Percentiles rank a stretch among this genome's conserved stretches.
Conservation (phyloP, 2,888 invertebrate species). For the Strigamia transsilvanica region DNA sequence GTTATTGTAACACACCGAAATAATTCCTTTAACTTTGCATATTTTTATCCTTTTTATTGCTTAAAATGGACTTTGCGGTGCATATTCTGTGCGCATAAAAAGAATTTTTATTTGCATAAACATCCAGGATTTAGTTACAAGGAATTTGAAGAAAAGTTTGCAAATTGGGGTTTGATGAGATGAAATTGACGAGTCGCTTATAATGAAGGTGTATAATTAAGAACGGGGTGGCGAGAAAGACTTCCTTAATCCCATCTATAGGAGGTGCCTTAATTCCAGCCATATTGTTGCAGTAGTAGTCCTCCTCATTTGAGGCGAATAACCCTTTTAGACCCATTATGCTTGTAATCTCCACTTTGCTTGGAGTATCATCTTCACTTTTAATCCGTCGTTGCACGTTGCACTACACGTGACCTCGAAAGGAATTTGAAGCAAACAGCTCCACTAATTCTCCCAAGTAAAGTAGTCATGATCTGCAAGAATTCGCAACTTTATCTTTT, state of each 20-base stretch:
- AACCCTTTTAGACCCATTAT: conserved; percentile 14
- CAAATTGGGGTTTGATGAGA: not conserved
- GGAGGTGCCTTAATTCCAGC: too few relatives aligned
- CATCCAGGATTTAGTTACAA: too few relatives aligned
- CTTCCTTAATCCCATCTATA: not conserved
- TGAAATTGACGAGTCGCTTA: conserved; percentile 1
- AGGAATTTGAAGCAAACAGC: not conserved
- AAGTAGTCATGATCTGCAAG: too few relatives aligned
- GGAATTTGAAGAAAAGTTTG: not conserved
- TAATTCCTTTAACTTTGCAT: too few relatives aligned
- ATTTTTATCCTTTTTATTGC: too few relatives aligned
- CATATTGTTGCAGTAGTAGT: not conserved
- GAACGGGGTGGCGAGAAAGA: not conserved
- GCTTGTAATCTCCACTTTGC: not conserved
- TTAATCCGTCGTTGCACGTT: conserved; percentile 8
- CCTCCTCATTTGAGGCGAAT: not conserved
- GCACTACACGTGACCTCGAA: not conserved
- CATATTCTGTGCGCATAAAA: too few relatives aligned
- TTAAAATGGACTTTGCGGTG: too few relatives aligned
- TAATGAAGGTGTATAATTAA: conserved; percentile 15
- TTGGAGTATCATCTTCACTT: not conserved
- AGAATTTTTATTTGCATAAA: too few relatives aligned
- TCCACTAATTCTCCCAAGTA: not conserved
- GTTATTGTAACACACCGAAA: too few relatives aligned
- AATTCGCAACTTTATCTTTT: too few relatives aligned